These are phyloP conservation scores for Rhinoraja longicauda DNA, from an alignment of 2,797 vertebrate genomes.

Conservation along the genomic window DNA sequence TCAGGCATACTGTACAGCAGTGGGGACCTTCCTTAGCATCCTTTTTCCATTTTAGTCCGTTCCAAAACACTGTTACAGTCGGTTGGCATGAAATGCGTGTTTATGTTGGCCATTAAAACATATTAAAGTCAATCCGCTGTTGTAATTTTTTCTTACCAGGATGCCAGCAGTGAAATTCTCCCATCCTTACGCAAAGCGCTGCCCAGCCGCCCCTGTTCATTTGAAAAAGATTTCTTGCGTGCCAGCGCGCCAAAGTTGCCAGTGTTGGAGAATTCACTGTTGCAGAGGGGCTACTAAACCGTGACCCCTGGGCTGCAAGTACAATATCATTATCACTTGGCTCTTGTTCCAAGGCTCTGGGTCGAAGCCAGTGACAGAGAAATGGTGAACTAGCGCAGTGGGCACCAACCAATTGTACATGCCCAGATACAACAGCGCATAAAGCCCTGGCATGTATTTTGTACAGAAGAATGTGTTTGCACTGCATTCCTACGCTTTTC, in stretches of 20 bases:
- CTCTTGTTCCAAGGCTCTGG: not conserved
- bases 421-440: not conserved
- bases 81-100: not conserved
- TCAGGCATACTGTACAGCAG: not conserved
- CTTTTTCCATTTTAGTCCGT: slow-evolving; percentile 6
- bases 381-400: not conserved
- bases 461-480: not conserved
- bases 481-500: not conserved
- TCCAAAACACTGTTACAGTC: not conserved
- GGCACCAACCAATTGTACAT: not conserved
- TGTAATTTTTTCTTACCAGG: not conserved
- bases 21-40: slow-evolving; percentile 1
- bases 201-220: not conserved
- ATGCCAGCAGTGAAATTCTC: not conserved
- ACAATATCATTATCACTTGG: not conserved
- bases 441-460: not conserved
- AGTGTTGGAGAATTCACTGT: not conserved
- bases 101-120: not conserved
- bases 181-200: not conserved
- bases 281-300: not conserved
- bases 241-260: not conserved
- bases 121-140: not conserved
- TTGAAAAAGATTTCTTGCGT: not conserved
- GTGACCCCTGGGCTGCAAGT: not conserved
- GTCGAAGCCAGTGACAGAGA: not conserved